Evolutionary conservation across 2,797 vertebrate species (phyloP), one percentile per base, ranked within the genome.

Genomic region (Miichthys miiuy): DNA sequence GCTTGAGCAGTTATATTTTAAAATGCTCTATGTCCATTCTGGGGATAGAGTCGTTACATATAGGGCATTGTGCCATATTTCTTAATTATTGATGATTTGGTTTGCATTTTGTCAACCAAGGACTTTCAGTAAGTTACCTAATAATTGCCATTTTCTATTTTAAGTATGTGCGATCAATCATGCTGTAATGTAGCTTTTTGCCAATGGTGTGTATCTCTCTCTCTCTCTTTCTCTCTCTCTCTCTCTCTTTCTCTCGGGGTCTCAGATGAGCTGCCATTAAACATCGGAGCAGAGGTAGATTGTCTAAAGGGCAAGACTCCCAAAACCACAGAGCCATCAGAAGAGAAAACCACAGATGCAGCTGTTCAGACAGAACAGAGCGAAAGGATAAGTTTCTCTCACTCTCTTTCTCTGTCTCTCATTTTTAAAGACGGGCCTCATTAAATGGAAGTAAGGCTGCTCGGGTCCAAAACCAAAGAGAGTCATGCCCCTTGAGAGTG

Each of bases 261-360:
- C 47, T 87, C 68, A 79, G 72, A 76, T 38, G 80, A 80, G 79
- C 71, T 81, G 90, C 89, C 90, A 86, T 90, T 77, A 85, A 87
- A 89, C 76, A 75, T 83, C 16, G 42, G 62, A 79, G 86, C 75
- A 88, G 85, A 88, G 84, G 85, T 88, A 87, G 85, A 90, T 87
- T 86, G 87, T 91, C 86, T 86, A 56, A 85, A 85, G 86, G 90
- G 86, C 85, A 87, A 18, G 50, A 72, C 64, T 90, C 86, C 89
- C 85, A 79, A 89, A 93, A 91, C 93, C 92, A 64, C 91, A 90
- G 82, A 60, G 30, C 80, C 77, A 86, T 89, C 87, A 76, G 77
- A 89, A 72, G 84, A 88, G 87, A 91, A 92, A 93, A 92, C 90
- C 92, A 81, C 87, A 87, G 85, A 81, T 89, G 93, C 92, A 93